Evolutionary conservation across 2,888 invertebrate species (phyloP).

Genomic region (Sylvicola cinctus): DNA sequence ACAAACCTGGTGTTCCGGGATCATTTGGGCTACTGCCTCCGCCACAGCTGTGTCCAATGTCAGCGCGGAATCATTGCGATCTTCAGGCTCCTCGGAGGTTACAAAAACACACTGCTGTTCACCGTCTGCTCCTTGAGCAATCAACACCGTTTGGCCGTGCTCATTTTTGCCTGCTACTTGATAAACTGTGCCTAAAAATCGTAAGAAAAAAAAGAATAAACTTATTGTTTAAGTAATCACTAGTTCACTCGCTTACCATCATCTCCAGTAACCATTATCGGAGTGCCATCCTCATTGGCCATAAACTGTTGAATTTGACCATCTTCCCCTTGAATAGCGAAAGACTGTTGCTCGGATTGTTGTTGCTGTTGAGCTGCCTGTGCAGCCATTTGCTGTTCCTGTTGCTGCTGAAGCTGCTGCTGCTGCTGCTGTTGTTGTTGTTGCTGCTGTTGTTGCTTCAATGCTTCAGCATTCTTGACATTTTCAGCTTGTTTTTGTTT

Average conservation of each 20-base stretch:
- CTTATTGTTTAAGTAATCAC: not conserved
- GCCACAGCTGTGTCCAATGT: slow-evolving; percentile 23
- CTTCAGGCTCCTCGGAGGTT: slow-evolving; percentile 37
- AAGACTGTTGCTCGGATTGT: slow-evolving; percentile 11
- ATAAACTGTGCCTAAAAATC: slow-evolving; percentile 22
- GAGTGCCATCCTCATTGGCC: slow-evolving; percentile 36
- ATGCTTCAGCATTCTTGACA: slow-evolving; percentile 5
- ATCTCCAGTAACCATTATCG: slow-evolving; percentile 62
- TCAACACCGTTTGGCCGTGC: slow-evolving; percentile 52
- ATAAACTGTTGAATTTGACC: slow-evolving; percentile 27
- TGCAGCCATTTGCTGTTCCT: slow-evolving; percentile 9
- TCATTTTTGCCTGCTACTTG: slow-evolving; percentile 61
- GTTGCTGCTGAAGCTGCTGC: slow-evolving; percentile 13
- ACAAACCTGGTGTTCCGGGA: slow-evolving; percentile 16
- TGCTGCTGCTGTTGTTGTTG: slow-evolving; percentile 13
- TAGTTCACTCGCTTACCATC: slow-evolving; percentile 50
- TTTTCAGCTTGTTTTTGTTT: no score
- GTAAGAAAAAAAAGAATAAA: not conserved
- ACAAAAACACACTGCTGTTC: slow-evolving; percentile 51
- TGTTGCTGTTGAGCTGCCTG: slow-evolving; percentile 2
- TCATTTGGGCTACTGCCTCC: slow-evolving; percentile 20
- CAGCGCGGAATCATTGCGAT: slow-evolving; percentile 15
- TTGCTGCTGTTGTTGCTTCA: slow-evolving; percentile 11
- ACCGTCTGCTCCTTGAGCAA: slow-evolving; percentile 53
- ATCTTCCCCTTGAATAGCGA: slow-evolving; percentile 26